These are phyloP conservation scores for Hippoglossus stenolepis DNA, from an alignment of 2,113 vertebrate genomes.

Conservation along the genomic window DNA sequence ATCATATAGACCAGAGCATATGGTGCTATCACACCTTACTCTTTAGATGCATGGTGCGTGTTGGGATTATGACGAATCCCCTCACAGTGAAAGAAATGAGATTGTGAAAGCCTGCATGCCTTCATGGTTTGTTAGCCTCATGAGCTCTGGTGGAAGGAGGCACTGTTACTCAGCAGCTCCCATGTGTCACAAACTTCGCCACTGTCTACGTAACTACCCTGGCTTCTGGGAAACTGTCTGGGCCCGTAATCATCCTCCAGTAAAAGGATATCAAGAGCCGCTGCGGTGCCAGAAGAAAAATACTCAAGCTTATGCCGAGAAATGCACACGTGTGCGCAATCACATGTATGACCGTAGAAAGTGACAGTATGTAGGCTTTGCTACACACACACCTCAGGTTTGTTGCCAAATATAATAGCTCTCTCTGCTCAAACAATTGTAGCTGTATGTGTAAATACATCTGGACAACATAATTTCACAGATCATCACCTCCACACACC, in stretches of 20 bases:
- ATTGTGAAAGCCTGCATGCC: constrained; percentile 64
- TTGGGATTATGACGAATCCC: constrained; percentile 12
- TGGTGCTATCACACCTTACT: constrained; percentile 1
- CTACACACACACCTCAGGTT: constrained; percentile 6
- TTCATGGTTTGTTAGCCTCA: constrained; percentile 64
- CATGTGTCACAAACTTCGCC: constrained; percentile 62
- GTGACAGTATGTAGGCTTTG: background rate
- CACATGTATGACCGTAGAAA: constrained; percentile 8
- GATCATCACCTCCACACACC: constrained; percentile 59
- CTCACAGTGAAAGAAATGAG: constrained; percentile 18
- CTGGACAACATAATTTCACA: constrained; percentile 78
- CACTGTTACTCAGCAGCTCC: constrained; percentile 77
- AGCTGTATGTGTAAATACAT: constrained; percentile 70
- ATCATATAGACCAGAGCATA: constrained; percentile 13
- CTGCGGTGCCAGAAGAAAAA: constrained; percentile 48
- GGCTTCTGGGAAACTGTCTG: constrained; percentile 79
- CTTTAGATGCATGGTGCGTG: constrained; percentile 10
- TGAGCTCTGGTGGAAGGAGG: constrained; percentile 67
- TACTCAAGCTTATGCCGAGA: constrained; percentile 37
- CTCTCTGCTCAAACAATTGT: constrained; percentile 43
- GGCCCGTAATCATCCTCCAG: constrained; percentile 63
- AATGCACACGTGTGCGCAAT: constrained; percentile 22
- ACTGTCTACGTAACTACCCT: constrained; percentile 37
- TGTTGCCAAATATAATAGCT: constrained; percentile 49
- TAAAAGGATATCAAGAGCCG: constrained; percentile 58